A percentile compares a stretch with the other conserved stretches of the same genome.
Evolutionary conservation across 2,888 invertebrate species (phyloP).

Genomic region (Drosophila neotestacea): DNA sequence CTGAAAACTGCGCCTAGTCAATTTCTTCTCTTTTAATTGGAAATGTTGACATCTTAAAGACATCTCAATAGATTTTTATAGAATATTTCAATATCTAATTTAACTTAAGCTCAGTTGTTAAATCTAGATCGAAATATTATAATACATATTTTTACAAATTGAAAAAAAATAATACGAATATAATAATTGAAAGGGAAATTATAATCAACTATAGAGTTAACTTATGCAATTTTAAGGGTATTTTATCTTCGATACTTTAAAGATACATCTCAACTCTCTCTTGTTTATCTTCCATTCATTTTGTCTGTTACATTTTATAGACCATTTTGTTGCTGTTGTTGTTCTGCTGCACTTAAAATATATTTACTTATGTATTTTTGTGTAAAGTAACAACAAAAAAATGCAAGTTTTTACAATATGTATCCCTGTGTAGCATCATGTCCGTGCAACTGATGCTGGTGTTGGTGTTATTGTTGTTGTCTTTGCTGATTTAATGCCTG

Average conservation of each 20-base stretch:
- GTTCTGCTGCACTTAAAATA: constrained; percentile 63
- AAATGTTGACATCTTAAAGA: too few relatives aligned
- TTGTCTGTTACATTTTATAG: constrained; percentile 34
- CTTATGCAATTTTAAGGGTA: constrained; percentile 2
- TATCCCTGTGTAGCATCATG: constrained; percentile 13
- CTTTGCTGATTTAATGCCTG: constrained; percentile 60
- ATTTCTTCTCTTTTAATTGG: too few relatives aligned
- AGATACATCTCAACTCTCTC: neutral
- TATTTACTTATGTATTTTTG: constrained; percentile 64
- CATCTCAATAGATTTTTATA: too few relatives aligned
- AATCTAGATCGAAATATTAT: too few relatives aligned
- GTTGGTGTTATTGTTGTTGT: constrained; percentile 35
- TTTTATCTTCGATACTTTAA: neutral
- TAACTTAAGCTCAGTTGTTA: too few relatives aligned
- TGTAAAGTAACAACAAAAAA: constrained; percentile 36
- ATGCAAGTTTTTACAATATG: constrained; percentile 49
- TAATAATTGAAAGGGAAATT: too few relatives aligned
- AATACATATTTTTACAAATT: too few relatives aligned
- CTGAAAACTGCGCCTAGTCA: too few relatives aligned
- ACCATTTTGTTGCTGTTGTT: constrained; percentile 38
- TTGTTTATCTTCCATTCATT: constrained; percentile 22
- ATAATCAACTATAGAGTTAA: too few relatives aligned
- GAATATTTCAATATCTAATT: too few relatives aligned
- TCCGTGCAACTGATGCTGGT: constrained; percentile 22
- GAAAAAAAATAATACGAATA: too few relatives aligned